Conservation (phyloP, 2,797 vertebrate species). For the Zenarchopterus dispar region DNA sequence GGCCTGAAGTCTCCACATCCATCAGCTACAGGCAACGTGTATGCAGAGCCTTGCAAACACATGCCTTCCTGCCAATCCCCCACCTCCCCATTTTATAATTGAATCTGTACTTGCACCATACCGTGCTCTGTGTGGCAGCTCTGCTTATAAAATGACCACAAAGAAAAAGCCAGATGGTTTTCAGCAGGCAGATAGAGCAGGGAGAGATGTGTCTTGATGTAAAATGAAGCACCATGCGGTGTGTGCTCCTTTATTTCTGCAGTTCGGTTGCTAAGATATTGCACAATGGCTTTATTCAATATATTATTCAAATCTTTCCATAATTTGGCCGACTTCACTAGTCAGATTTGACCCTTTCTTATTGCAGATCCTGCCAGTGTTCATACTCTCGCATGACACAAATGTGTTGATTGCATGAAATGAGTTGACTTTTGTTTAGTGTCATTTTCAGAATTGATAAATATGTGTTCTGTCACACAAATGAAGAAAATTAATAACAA, state of each 20-base stretch:
- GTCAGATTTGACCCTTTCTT: background rate
- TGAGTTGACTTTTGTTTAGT: background rate
- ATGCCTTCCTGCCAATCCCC: constrained; percentile 47
- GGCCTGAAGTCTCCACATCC: constrained; percentile 58
- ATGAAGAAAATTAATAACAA: background rate
- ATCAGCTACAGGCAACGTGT: constrained; percentile 53
- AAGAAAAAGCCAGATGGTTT: constrained; percentile 65
- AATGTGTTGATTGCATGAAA: background rate
- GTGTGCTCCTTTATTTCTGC: constrained; percentile 13
- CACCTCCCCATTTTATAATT: constrained; percentile 60
- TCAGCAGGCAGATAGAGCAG: constrained; percentile 36
- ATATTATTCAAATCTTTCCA: background rate
- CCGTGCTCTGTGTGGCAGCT: constrained; percentile 56
- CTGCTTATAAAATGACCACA: constrained; percentile 54
- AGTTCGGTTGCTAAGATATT: constrained; percentile 13
- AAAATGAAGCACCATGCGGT: constrained; percentile 37
- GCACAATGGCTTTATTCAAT: background rate
- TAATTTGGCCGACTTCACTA: background rate
- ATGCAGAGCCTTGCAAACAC: constrained; percentile 41
- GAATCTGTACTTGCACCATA: constrained; percentile 60
- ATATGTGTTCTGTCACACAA: too few species aligned
- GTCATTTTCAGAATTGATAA: background rate
- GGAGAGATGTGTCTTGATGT: constrained; percentile 48
- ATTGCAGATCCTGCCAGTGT: background rate
- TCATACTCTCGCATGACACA: background rate